Conservation (phyloP, 2,113 vertebrate genomes). For the Chaetops frenatus region DNA sequence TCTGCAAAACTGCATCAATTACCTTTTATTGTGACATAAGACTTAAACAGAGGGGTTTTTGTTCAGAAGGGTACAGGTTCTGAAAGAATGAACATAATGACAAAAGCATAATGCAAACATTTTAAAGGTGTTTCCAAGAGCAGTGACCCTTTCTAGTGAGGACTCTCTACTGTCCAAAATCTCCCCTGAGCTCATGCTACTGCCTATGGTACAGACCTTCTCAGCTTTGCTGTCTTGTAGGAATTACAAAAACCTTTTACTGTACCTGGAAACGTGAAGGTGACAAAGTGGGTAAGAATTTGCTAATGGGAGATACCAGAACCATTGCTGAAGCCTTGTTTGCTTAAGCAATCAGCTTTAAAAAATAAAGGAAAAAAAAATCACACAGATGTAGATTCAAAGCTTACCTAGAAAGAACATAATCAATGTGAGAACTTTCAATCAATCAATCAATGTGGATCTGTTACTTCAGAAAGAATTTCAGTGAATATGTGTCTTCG, state of each 20-base stretch:
- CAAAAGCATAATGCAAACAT: not conserved
- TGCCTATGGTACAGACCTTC: not conserved
- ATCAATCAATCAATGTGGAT: too few species aligned
- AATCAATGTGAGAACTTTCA: not conserved
- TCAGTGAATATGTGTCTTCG: not conserved
- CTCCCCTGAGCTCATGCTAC: fast-evolving
- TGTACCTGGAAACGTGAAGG: not conserved
- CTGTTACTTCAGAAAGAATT: not conserved
- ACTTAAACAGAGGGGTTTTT: not conserved
- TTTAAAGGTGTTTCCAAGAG: not conserved
- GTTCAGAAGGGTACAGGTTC: not conserved
- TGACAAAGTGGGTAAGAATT: not conserved
- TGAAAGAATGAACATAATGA: not conserved
- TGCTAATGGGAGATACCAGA: not conserved
- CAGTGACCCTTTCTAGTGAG: not conserved
- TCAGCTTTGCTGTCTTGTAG: not conserved
- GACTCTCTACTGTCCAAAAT: not conserved
- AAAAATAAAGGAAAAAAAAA: not conserved
- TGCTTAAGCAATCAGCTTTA: not conserved
- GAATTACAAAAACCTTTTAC: not conserved
- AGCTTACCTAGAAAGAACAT: not conserved
- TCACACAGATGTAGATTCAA: not conserved
- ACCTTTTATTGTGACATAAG: not conserved
- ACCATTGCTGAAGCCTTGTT: not conserved
- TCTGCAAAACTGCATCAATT: not conserved